A percentile compares a stretch with the other conserved stretches of the same genome.
Evolutionary conservation across 2,888 invertebrate genomes (phyloP).

Genomic region (Deroplatys truncata): DNA sequence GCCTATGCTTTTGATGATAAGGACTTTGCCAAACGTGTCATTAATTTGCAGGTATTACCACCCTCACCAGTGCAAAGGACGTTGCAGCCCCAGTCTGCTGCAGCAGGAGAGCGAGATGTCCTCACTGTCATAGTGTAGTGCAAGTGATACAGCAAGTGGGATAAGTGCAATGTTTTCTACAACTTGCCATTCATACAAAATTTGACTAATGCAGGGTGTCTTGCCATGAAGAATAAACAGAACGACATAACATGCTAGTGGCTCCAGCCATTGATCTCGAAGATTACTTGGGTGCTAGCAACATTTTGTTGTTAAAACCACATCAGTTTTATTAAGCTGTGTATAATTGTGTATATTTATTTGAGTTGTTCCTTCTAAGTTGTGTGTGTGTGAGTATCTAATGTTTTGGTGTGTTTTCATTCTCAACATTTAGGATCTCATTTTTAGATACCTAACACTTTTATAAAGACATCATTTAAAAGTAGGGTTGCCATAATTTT

Average conservation of each 20-base stretch:
- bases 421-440: background rate
- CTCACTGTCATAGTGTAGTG: slow-evolving; percentile 30
- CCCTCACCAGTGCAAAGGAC: slow-evolving; percentile 31
- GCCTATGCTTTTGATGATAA: slow-evolving; percentile 57
- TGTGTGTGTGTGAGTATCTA: background rate
- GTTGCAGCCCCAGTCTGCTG: slow-evolving; percentile 23
- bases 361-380: slow-evolving; percentile 23
- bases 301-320: background rate
- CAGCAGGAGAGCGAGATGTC: slow-evolving; percentile 29
- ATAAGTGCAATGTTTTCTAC: slow-evolving; percentile 7
- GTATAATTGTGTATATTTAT: slow-evolving; percentile 25
- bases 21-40: slow-evolving; percentile 72
- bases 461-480: background rate
- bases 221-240: background rate
- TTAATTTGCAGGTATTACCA: slow-evolving; percentile 29
- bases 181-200: background rate
- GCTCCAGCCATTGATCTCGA: background rate
- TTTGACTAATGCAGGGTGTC: background rate
- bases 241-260: background rate
- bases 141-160: background rate
- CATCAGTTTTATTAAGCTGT: background rate
- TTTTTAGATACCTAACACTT: background rate
- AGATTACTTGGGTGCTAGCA: background rate
- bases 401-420: background rate
- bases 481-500: too few species aligned